phyloP scores from a whole-genome alignment of 2,888 invertebrate species.

The Lydus trimaculatus region DNA sequence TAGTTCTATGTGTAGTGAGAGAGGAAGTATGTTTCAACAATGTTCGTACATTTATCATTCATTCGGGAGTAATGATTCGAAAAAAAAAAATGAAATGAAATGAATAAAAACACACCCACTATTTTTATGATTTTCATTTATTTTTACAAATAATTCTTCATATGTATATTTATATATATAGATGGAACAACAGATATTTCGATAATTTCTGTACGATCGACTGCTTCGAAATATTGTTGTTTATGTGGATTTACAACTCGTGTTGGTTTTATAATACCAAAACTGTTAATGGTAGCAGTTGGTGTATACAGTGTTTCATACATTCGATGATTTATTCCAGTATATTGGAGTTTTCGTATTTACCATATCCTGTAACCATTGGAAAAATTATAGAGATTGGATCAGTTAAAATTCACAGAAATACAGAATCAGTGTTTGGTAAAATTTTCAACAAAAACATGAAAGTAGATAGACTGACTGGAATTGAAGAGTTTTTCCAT shows the following conservation, averaged over 20 bases:
- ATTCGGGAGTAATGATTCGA: background rate
- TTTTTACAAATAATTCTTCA: background rate
- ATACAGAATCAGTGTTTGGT: background rate
- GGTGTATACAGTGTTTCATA: slow-evolving; percentile 11
- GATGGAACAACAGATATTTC: background rate
- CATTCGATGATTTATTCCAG: slow-evolving; percentile 8
- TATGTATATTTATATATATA: background rate
- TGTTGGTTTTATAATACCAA: slow-evolving; percentile 1
- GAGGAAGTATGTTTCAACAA: slow-evolving; percentile 8
- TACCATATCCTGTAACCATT: background rate
- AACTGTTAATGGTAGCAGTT: slow-evolving; percentile 6
- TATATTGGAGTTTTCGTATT: background rate
- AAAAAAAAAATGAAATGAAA: background rate
- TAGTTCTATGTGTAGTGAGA: background rate
- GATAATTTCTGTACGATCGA: background rate
- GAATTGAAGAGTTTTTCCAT: too few relatives aligned
- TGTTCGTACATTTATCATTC: slow-evolving; percentile 3
- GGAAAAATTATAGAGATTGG: background rate
- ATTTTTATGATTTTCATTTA: background rate
- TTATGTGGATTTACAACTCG: background rate
- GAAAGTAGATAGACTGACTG: too few relatives aligned
- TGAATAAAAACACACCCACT: background rate
- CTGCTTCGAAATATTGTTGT: background rate
- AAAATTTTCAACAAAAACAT: too few relatives aligned
- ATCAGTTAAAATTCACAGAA: background rate